Evolutionary conservation across 2,113 vertebrate genomes (phyloP).

Genomic region (Origma solitaria): DNA sequence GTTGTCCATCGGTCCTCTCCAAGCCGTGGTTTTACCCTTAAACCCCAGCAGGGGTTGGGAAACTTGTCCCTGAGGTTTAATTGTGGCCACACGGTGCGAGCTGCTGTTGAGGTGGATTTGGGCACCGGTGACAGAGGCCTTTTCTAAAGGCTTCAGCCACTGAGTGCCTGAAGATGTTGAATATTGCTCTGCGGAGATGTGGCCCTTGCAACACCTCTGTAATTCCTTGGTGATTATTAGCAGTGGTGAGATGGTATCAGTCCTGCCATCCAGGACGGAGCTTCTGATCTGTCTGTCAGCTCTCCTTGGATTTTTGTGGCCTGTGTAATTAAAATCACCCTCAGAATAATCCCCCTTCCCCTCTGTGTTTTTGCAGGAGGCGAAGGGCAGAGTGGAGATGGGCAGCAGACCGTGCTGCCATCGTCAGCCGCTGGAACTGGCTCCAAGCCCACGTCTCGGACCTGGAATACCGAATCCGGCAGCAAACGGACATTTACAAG

Average conservation of each 20-base stretch:
- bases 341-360: not conserved
- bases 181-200: not conserved
- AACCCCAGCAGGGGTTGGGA: not conserved
- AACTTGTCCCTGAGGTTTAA: not conserved
- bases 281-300: not conserved
- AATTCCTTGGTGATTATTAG: not conserved
- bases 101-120: not conserved
- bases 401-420: conserved; percentile 90
- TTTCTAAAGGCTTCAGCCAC: not conserved
- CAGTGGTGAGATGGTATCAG: not conserved
- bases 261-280: not conserved
- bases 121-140: not conserved
- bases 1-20: not conserved
- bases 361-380: conserved; percentile 77
- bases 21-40: not conserved
- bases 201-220: not conserved
- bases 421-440: conserved; percentile 99
- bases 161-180: not conserved
- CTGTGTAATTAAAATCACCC: not conserved
- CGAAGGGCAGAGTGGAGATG: conserved; percentile 92
- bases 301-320: not conserved
- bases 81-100: accelerated
- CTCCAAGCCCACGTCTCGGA: conserved; percentile 98
- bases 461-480: conserved; percentile 97
- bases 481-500: conserved; percentile 96